Conservation (phyloP, 2,113 vertebrate species). For the Phaethornis superciliosus region DNA sequence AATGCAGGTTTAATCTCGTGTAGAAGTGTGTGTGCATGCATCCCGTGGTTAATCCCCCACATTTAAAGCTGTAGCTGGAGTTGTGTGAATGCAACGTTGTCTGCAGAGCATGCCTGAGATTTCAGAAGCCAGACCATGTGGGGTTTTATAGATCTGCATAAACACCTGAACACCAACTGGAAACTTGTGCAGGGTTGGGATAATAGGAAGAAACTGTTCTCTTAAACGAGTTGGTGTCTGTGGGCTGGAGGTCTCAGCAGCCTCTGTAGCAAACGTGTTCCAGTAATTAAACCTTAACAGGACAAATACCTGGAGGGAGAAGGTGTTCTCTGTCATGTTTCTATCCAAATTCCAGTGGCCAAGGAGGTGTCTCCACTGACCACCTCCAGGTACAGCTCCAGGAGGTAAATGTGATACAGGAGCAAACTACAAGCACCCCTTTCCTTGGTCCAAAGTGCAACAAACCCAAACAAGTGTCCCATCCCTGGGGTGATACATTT, state of each 20-base stretch:
- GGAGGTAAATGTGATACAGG: fast-evolving
- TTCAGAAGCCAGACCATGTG: not conserved
- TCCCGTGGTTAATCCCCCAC: not conserved
- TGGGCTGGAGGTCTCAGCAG: not conserved
- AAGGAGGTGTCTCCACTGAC: not conserved
- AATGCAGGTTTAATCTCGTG: not conserved
- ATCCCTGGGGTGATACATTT: not conserved
- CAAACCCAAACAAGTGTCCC: not conserved
- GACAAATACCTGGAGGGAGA: too few relatives aligned
- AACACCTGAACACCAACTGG: not conserved
- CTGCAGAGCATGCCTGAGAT: not conserved
- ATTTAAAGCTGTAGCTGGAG: not conserved
- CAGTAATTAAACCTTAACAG: not conserved
- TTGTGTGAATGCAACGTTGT: not conserved
- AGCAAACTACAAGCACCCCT: not conserved
- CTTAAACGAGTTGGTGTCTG: not conserved
- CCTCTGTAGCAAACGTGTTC: fast-evolving
- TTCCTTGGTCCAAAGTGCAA: fast-evolving
- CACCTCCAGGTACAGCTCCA: fast-evolving
- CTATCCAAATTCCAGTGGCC: not conserved
- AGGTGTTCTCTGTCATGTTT: not conserved
- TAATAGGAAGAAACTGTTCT: not conserved
- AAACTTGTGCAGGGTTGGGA: not conserved
- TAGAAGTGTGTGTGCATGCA: not conserved
- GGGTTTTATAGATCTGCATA: not conserved